Evolutionary conservation across 2,113 vertebrate genomes (phyloP).

Genomic region (Mobula hypostoma): DNA sequence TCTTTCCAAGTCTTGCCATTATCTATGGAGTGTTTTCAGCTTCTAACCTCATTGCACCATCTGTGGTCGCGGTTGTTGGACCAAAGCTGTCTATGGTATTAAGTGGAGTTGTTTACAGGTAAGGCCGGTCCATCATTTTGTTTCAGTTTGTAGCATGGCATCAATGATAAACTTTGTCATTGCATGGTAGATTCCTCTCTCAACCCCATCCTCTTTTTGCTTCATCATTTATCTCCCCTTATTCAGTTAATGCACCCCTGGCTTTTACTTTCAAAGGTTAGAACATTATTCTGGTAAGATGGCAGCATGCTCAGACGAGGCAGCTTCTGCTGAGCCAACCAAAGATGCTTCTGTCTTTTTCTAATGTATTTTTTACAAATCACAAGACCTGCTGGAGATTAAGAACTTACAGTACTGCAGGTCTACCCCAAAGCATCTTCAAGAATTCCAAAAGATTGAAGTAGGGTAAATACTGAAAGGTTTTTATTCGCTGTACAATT

Average conservation of each 20-base stretch:
- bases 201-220: neutral
- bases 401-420: no score
- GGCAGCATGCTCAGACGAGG: no score
- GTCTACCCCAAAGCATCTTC: no score
- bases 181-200: neutral
- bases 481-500: no score
- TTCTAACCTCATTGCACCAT: constrained; percentile 38
- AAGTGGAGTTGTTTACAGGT: constrained; percentile 38
- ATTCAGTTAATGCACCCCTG: neutral
- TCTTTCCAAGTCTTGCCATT: constrained; percentile 34
- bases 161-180: neutral
- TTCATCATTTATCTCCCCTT: neutral
- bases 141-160: neutral
- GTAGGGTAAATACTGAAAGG: no score
- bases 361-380: no score
- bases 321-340: no score
- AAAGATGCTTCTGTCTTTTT: no score
- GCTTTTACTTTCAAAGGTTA: neutral
- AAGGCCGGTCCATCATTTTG: neutral
- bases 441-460: no score
- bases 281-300: no score
- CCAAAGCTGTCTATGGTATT: constrained; percentile 35
- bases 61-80: constrained; percentile 22
- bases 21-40: constrained; percentile 39
- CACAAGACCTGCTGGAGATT: no score